Evolutionary conservation across 2,888 invertebrate species (phyloP), one percentile per base, ranked within the genome.

Genomic region (Ecdyonurus torrentis): DNA sequence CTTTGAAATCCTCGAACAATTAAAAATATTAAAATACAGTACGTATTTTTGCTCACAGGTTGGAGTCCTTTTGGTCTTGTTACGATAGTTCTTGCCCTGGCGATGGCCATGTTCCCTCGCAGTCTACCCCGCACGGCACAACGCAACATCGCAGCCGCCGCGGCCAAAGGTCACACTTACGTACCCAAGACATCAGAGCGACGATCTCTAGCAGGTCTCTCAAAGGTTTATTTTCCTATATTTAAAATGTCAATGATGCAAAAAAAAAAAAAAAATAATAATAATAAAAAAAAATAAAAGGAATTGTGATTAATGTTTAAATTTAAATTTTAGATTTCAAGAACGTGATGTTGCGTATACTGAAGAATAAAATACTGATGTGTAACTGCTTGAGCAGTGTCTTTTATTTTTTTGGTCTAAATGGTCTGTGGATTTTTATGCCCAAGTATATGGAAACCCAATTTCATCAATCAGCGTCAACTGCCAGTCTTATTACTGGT

Each of bases 361-460:
- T 75, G 23, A 70, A 69, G 2, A 78, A 78, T 66, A 72, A 72
- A 58, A 70, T 77, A 5, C 75, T 77, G 66, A 66, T 78, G 1
- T 74, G 72, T 64, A 74, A 78, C 66, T 74, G 75, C 1, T 66
- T 78, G 2, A 76, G 76, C 58, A 74, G 74, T 62, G 74, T 77
- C 23, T 74, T 75, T 23, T 77, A 74, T 52, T 68, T 76, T 63
- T 71, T 76, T 52, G 74, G 76, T 2, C 69, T 74, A 25, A 71
- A 72, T 50, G 78, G 78, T 1, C 75, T 76, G 66, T 76, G 75
- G 68, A 78, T 76, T 2, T 81, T 78, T 68, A 73, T 80, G 69
- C 79, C 81, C 1, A 81, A 80, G 67, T 79, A 78, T 67, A 74
- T 81, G 63, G 79, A 81, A 69, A 78, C 77, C 18, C 78, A 80